phyloP scores from a whole-genome alignment of 2,888 invertebrate species.

The Timema podura region DNA sequence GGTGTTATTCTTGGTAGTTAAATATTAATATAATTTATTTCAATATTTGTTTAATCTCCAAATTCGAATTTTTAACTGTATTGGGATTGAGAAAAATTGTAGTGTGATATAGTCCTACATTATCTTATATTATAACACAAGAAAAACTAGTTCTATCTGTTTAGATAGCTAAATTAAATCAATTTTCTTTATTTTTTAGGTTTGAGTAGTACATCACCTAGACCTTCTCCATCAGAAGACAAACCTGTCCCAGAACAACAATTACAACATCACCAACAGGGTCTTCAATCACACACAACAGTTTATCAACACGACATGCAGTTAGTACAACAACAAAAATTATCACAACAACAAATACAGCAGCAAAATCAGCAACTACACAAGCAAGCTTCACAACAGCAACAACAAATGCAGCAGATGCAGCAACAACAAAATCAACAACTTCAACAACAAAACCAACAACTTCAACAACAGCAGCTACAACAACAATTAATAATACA shows the following conservation, averaged over 20 bases:
- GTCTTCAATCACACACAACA: conserved; percentile 27
- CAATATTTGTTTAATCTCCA: too few relatives aligned
- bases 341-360: conserved; percentile 29
- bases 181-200: conserved; percentile 38
- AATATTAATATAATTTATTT: too few relatives aligned
- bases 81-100: too few relatives aligned
- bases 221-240: conserved; percentile 41
- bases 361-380: conserved; percentile 20
- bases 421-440: conserved; percentile 28
- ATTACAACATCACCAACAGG: conserved; percentile 18
- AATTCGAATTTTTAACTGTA: too few relatives aligned
- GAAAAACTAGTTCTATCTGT: too few relatives aligned
- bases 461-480: conserved; percentile 20
- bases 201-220: conserved; percentile 40
- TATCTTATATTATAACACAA: too few relatives aligned
- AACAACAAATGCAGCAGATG: conserved; percentile 19
- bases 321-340: conserved; percentile 19
- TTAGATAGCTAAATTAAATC: too few relatives aligned
- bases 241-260: conserved; percentile 35
- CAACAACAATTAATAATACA: conserved; percentile 26
- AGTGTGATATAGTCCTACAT: too few relatives aligned
- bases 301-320: conserved; percentile 35
- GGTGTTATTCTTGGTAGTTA: too few relatives aligned
- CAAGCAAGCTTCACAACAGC: conserved; percentile 18
- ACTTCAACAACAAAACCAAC: conserved; percentile 29